A percentile compares a stretch with the other conserved stretches of the same genome.
Evolutionary conservation across 2,888 invertebrate genomes (phyloP).

Genomic region (Lydus trimaculatus): DNA sequence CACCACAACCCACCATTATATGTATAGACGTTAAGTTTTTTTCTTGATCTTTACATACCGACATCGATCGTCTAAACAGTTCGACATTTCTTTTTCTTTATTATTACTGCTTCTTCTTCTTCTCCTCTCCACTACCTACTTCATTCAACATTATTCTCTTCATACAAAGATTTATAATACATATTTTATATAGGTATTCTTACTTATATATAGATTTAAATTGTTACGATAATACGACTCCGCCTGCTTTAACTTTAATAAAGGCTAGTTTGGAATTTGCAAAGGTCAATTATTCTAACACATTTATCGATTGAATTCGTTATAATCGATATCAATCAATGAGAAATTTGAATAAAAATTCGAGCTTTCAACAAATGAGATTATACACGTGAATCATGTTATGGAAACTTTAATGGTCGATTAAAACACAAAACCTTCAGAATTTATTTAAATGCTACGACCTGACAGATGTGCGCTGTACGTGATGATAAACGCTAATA

Average conservation of each 20-base stretch:
- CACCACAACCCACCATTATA: slow-evolving; percentile 15
- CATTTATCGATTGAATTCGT: background rate
- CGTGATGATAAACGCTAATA: no score
- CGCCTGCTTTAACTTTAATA: slow-evolving; percentile 41
- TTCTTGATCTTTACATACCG: slow-evolving; percentile 5
- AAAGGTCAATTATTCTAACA: slow-evolving; percentile 42
- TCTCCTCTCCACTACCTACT: background rate
- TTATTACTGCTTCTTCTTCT: background rate
- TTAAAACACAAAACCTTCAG: background rate
- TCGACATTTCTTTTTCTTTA: no score
- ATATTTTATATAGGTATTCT: no score
- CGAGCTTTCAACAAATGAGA: background rate
- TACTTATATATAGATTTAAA: slow-evolving; percentile 17
- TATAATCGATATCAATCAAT: slow-evolving; percentile 7
- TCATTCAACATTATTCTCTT: background rate
- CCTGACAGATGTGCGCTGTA: no score
- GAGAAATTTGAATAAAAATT: background rate
- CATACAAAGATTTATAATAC: slow-evolving; percentile 19
- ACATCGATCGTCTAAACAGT: slow-evolving; percentile 5
- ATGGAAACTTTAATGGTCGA: background rate
- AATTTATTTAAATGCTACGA: no score
- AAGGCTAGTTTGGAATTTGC: slow-evolving; percentile 49
- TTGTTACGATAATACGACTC: slow-evolving; percentile 43
- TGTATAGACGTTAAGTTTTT: background rate
- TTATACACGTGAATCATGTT: no score